These are phyloP conservation scores for Zosterops japonicus DNA, from an alignment of 2,113 vertebrate species.

Conservation along the genomic window DNA sequence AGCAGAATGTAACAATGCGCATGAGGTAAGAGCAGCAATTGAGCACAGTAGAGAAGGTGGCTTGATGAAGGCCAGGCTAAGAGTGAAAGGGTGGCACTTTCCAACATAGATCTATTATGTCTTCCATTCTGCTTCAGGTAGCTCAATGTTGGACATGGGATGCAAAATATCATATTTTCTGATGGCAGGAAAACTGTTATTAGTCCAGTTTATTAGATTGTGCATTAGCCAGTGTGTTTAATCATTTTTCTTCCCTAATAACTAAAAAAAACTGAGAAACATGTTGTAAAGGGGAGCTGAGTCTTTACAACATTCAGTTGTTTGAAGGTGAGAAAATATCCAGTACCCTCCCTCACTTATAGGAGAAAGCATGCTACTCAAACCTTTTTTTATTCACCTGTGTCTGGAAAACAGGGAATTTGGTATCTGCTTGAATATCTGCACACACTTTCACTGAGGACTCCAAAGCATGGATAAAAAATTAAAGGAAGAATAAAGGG, in stretches of 20 bases:
- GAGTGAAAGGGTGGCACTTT: background rate
- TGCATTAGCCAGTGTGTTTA: background rate
- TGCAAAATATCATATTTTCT: accelerated
- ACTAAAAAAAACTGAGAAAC: background rate
- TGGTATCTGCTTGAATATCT: background rate
- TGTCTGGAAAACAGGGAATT: background rate
- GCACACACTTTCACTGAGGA: background rate
- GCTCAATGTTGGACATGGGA: background rate
- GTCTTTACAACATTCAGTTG: background rate
- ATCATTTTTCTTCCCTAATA: background rate
- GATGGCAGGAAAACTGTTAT: background rate
- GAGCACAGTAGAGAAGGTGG: background rate
- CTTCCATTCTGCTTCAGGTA: background rate
- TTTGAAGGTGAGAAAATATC: background rate
- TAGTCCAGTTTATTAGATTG: background rate
- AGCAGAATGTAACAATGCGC: background rate
- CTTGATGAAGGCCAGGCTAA: background rate
- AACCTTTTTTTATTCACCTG: background rate
- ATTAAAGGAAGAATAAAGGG: background rate
- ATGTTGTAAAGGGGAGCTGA: background rate
- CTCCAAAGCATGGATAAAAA: background rate
- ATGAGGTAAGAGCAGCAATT: background rate
- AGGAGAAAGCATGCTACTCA: background rate
- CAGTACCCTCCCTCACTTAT: background rate
- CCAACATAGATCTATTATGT: background rate